phyloP scores from a whole-genome alignment of 2,113 vertebrate genomes.

The Rhagologus leucostigma region DNA sequence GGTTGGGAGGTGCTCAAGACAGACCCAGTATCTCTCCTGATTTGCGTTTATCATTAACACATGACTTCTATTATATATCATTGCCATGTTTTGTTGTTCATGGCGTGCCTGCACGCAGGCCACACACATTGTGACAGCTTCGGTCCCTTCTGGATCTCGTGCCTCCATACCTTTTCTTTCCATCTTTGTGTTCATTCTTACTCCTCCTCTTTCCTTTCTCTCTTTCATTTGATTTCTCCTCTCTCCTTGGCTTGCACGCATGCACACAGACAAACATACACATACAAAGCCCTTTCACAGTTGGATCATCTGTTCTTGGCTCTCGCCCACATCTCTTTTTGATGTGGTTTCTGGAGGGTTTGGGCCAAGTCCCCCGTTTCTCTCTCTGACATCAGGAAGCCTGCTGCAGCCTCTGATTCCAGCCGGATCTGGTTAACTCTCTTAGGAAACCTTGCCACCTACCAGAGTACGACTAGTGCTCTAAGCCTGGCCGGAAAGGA shows the following conservation, averaged over 20 bases:
- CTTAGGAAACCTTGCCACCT: slow-evolving; percentile 45
- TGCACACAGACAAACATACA: background rate
- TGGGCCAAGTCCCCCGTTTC: slow-evolving; percentile 76
- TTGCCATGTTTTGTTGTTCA: slow-evolving; percentile 35
- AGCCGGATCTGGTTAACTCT: slow-evolving; percentile 82
- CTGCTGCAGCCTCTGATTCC: slow-evolving; percentile 70
- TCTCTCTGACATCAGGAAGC: slow-evolving; percentile 81
- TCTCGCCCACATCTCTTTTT: slow-evolving; percentile 72
- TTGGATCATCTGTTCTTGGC: slow-evolving; percentile 76
- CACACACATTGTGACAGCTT: slow-evolving; percentile 32
- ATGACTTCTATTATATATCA: slow-evolving; percentile 5
- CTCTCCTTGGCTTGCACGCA: background rate
- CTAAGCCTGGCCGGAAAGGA: background rate
- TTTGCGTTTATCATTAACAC: background rate
- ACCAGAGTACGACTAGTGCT: background rate
- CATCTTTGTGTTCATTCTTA: slow-evolving; percentile 23
- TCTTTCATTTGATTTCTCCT: background rate
- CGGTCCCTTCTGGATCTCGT: slow-evolving; percentile 51
- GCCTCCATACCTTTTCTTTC: slow-evolving; percentile 61
- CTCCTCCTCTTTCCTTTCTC: slow-evolving; percentile 41
- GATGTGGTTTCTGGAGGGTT: slow-evolving; percentile 80
- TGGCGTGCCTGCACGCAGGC: slow-evolving; percentile 27
- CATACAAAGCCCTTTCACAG: slow-evolving; percentile 59
- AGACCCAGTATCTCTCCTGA: background rate
- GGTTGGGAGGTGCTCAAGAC: background rate